A percentile compares a stretch with the other conserved stretches of the same genome.
These are phyloP conservation scores for Barnardius zonarius DNA, from an alignment of 2,113 vertebrate species.

Conservation along the genomic window DNA sequence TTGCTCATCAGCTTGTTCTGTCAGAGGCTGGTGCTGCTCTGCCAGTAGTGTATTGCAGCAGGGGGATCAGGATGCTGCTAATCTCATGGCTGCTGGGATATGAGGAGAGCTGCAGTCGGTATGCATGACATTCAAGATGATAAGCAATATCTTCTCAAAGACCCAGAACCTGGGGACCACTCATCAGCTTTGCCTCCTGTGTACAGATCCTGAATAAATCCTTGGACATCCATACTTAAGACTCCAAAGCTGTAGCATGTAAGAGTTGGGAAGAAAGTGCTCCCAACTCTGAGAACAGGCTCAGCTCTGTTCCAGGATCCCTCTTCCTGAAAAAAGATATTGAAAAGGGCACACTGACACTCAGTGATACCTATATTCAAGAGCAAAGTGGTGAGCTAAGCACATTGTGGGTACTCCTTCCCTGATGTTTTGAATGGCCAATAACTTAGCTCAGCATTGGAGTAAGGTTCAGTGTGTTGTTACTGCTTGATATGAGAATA, in stretches of 20 bases:
- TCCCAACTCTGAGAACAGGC: neutral
- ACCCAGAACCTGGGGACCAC: neutral
- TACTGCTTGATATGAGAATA: neutral
- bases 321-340: neutral
- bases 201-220: neutral
- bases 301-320: neutral
- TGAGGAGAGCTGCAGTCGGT: neutral
- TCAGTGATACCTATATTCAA: neutral
- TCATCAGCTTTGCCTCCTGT: neutral
- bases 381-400: neutral
- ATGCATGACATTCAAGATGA: neutral
- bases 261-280: neutral
- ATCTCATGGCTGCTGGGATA: accelerated
- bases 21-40: neutral
- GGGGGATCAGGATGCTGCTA: neutral
- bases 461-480: neutral
- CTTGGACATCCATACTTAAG: neutral
- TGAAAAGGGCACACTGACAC: neutral
- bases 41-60: neutral
- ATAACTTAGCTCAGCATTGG: neutral
- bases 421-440: neutral
- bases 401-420: accelerated
- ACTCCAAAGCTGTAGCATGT: neutral
- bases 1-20: neutral
- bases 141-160: neutral